Base-by-base conservation (phyloP, 2,888 invertebrate species). In the Phlogophora meticulosa region DNA sequence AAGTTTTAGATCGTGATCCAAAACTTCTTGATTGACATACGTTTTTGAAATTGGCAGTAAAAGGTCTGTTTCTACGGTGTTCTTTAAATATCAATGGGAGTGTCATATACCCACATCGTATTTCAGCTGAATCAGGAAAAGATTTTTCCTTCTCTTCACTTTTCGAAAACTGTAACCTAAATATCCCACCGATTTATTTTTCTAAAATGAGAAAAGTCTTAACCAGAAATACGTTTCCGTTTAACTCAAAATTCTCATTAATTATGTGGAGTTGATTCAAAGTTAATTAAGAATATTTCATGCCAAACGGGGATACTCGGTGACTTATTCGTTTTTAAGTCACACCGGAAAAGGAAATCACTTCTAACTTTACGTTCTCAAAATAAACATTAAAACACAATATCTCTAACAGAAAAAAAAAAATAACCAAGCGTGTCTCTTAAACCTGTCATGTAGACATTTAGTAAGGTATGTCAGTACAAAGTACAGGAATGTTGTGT, bases 401-500 rank as follows among this genome's bases (percentile, higher is more conserved):
- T 15, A 32, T 46, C 20, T 4, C 2, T 17, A 22, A 15, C 11
- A 61, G 13, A 22, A 17, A 17, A 5, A 17, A 5, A 61, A 15
- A n/a, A 4, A 5, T 28, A 28, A 28, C 10, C 10, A 22, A 42
- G n/a, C 13, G 11, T 17, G 15, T 11, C 15, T 22, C 4, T 28
- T 28, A 28, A 28, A 61, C 20, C 11, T 17, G 20, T 43, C 20
- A 34, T 20, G 24, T 52, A 52, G 43, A 36, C 17, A 55, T 55
- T 22, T 40, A 13, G 28, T 28, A 11, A 61, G 17, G 13, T 36
- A 36, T 62, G 38, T 38, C 4, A 62, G n/a, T 20, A 71, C 42
- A 64, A 76, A 17, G n/a, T 48, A 42, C n/a, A 46, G 20, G n/a
- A 28, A 42, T 34, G 7, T 51, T 36, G 52, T 24, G 11, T 24